Evolutionary conservation across 1,140 invertebrate genomes (phyloP), one percentile per base, ranked within the genome.

Genomic region (Hylaeus volcanicus): DNA sequence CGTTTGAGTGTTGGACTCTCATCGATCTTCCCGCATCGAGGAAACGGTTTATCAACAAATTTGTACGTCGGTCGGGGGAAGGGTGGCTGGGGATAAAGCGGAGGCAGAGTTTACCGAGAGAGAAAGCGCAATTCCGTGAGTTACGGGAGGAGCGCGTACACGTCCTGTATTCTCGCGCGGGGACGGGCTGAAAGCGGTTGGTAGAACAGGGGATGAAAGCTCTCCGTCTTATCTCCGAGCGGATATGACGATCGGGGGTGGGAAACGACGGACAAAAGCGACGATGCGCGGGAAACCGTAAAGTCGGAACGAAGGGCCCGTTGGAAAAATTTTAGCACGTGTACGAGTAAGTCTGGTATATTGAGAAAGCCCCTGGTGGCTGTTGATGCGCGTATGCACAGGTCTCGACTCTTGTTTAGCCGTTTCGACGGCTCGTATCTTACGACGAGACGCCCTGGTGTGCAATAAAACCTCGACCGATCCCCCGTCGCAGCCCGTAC

Each of bases 261-360:
- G n/a, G 41, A 43, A 41, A 1, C 11, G n/a, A 43, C 70, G 71
- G 45, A 75, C 73, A 75, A 82, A 79, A 81, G 74, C 51, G 55
- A 45, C n/a, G 66, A 56, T 63, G 73, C 15, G 56, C 45, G 39
- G 26, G 61, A 61, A 26, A 56, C 45, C 73, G 53, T 83, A 79
- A 81, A 79, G 70, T 70, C 55, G 39, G 26, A 39, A 48, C 58
- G 63, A 65, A 79, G 74, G 69, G 55, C 64, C 72, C 61, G 79
- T 84, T 74, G 63, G 53, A 60, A 75, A 60, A 86, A 86, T 84
- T 86, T 81, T 84, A 82, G 64, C 72, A 37, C 58, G 66, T 82
- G 63, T 79, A 82, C 37, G 68, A 68, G 53, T 64, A 82, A 73
- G 84, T 68, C 65, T 37, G 55, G 77, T 82, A 81, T 86, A 84